Conservation (phyloP, 1,140 invertebrate species). For the Lucilia sericata region DNA sequence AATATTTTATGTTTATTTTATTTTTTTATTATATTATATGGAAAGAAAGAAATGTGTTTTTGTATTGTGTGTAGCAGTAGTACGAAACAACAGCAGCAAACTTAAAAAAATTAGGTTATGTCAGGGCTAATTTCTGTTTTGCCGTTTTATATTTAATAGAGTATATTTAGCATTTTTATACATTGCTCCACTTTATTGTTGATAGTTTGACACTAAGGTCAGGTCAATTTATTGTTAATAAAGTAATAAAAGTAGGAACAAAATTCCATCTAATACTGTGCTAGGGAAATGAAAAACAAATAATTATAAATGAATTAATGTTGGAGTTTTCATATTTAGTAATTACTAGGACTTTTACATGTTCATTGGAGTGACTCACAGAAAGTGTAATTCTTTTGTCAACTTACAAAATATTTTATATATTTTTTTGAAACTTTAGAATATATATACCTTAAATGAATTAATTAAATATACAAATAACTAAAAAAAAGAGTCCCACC, state of each 20-base stretch:
- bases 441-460: too few relatives aligned
- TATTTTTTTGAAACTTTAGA: too few relatives aligned
- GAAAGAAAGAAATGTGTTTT: conserved; percentile 3
- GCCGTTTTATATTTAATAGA: background rate
- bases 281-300: too few relatives aligned
- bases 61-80: background rate
- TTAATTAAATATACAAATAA: too few relatives aligned
- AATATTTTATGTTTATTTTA: background rate
- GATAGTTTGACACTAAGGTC: background rate
- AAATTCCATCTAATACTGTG: too few relatives aligned
- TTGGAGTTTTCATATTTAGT: too few relatives aligned
- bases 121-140: conserved; percentile 2
- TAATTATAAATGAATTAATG: too few relatives aligned
- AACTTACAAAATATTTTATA: too few relatives aligned
- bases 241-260: background rate
- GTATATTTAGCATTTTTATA: background rate
- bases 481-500: too few relatives aligned
- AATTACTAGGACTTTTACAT: too few relatives aligned
- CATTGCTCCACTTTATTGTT: background rate
- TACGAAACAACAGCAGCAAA: background rate
- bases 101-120: conserved; percentile 32
- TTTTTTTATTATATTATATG: background rate
- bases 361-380: too few relatives aligned
- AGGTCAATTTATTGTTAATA: conserved; percentile 13
- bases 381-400: too few relatives aligned